These are phyloP conservation scores for Onychomys torridus DNA, from an alignment of 2,797 vertebrate genomes.

Conservation along the genomic window DNA sequence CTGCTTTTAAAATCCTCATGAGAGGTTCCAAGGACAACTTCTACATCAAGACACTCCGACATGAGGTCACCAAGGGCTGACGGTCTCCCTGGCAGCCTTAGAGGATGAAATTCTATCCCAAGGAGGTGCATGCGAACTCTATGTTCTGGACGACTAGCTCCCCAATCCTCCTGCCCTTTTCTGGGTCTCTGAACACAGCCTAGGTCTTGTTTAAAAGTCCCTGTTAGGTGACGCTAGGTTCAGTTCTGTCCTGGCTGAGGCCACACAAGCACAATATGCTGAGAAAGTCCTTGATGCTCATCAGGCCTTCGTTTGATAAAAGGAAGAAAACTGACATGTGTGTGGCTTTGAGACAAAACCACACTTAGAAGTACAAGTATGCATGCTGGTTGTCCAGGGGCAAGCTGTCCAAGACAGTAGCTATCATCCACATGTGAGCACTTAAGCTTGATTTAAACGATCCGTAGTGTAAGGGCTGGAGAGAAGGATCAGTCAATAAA, in stretches of 20 bases:
- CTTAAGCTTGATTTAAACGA: not conserved
- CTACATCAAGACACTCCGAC: not conserved
- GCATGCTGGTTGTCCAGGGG: rapidly evolving
- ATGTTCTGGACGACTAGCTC: not conserved
- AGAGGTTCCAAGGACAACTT: not conserved
- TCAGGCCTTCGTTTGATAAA: not conserved
- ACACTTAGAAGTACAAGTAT: not conserved
- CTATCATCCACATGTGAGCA: not conserved
- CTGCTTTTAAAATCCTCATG: not conserved
- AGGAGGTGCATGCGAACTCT: rapidly evolving
- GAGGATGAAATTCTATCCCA: not conserved
- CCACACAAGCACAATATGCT: not conserved
- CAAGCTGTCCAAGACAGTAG: not conserved
- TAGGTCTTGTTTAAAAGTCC: not conserved
- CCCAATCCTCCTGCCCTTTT: not conserved
- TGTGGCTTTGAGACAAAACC: not conserved
- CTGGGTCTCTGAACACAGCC: not conserved
- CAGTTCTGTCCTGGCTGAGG: not conserved
- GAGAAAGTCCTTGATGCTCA: not conserved
- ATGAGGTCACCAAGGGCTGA: not conserved
- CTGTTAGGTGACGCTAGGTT: not conserved
- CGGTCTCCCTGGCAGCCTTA: not conserved
- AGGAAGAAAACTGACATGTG: not conserved
- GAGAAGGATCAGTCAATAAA: not conserved
- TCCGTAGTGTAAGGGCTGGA: not conserved